These are phyloP conservation scores for Pandemis corylana DNA, from an alignment of 2,888 invertebrate genomes.

Conservation along the genomic window DNA sequence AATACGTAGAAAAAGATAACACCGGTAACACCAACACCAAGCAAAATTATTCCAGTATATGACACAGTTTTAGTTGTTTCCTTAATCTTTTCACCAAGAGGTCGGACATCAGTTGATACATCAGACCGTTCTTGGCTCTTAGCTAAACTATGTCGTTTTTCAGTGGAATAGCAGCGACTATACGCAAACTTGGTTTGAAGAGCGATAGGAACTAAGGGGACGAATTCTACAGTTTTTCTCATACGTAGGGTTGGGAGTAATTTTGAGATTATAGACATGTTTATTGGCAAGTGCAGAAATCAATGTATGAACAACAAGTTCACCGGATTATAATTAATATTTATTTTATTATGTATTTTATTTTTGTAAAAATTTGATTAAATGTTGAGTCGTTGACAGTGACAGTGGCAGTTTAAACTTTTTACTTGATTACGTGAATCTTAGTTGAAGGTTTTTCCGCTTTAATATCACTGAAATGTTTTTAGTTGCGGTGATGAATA, in stretches of 20 bases:
- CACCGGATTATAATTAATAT: slow-evolving; percentile 9
- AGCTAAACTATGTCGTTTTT: slow-evolving; percentile 61
- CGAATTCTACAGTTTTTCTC: slow-evolving; percentile 55
- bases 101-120: slow-evolving; percentile 86
- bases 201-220: slow-evolving; percentile 58
- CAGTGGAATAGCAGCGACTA: slow-evolving; percentile 62
- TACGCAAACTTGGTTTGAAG: slow-evolving; percentile 58
- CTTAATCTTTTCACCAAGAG: slow-evolving; percentile 91
- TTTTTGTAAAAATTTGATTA: not conserved
- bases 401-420: not conserved
- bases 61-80: slow-evolving; percentile 95
- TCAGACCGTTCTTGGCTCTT: slow-evolving; percentile 72
- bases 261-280: slow-evolving; percentile 76
- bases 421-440: not conserved
- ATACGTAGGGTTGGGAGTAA: slow-evolving; percentile 63
- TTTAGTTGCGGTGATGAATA: too few relatives aligned
- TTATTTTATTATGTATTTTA: not conserved
- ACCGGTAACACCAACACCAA: slow-evolving; percentile 92
- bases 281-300: slow-evolving; percentile 41
- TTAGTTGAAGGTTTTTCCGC: not conserved
- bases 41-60: slow-evolving; percentile 92
- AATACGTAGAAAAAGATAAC: slow-evolving; percentile 93
- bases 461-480: not conserved
- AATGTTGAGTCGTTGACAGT: not conserved
- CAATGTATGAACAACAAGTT: not conserved